Evolutionary conservation across 1,140 invertebrate genomes (phyloP).

Genomic region (Tyrophagus putrescentiae): DNA sequence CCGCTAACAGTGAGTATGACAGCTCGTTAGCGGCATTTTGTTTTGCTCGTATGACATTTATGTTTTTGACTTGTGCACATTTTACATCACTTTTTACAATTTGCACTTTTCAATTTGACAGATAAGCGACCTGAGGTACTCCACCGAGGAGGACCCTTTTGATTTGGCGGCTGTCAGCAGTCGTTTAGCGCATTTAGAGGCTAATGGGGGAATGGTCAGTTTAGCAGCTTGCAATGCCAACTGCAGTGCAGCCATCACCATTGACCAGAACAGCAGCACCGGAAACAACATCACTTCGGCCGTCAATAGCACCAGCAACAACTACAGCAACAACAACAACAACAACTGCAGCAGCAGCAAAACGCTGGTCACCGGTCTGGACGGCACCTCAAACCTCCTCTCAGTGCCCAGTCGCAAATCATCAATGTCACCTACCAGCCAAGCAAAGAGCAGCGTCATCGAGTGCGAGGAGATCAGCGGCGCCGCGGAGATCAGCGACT

Average conservation of each 20-base stretch:
- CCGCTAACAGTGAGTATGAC: not conserved
- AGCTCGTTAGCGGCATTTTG: not conserved
- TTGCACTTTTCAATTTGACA: not conserved
- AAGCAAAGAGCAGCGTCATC: not conserved
- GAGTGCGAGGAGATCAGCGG: not conserved
- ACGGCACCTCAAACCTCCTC: not conserved
- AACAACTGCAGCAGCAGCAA: not conserved
- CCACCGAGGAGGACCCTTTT: slow-evolving; percentile 26
- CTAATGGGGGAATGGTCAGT: not conserved
- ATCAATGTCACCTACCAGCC: not conserved
- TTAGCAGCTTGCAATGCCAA: not conserved
- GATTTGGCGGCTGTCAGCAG: slow-evolving; percentile 9
- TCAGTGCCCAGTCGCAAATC: not conserved
- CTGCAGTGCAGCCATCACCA: slow-evolving; percentile 26
- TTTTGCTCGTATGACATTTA: no score
- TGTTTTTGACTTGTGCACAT: slow-evolving; percentile 1
- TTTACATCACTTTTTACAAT: slow-evolving; percentile 1
- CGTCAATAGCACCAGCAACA: no score
- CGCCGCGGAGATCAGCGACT: not conserved
- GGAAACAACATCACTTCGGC: no score
- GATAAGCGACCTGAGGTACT: slow-evolving; percentile 27
- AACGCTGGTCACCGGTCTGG: not conserved
- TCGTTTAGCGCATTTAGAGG: not conserved
- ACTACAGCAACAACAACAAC: not conserved
- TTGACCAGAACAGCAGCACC: slow-evolving; percentile 26